Evolutionary conservation across 2,797 vertebrate species (phyloP).

Genomic region (Tokudaia tokunoshimensis): DNA sequence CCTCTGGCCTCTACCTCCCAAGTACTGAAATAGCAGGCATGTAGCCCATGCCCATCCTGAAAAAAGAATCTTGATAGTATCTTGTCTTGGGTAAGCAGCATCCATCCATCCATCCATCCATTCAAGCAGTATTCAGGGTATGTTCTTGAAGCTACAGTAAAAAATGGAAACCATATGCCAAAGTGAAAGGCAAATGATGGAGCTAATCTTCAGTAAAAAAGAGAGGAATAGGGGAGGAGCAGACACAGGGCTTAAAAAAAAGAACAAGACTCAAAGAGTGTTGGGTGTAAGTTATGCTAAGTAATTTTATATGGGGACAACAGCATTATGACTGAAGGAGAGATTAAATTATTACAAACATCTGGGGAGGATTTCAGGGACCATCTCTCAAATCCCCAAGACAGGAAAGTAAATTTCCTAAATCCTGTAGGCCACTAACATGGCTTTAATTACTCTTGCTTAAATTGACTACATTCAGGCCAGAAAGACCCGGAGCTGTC

Average conservation of each 20-base stretch:
- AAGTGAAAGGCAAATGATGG: not conserved
- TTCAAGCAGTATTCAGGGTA: not conserved
- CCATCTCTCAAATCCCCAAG: not conserved
- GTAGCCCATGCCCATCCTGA: not conserved
- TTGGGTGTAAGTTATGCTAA: not conserved
- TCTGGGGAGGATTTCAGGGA: not conserved
- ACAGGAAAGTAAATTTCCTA: not conserved
- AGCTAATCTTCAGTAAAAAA: not conserved
- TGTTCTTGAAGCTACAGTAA: not conserved
- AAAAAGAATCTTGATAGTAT: not conserved
- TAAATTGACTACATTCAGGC: constrained; percentile 18
- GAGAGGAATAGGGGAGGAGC: not conserved
- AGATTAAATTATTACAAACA: not conserved
- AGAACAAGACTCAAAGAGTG: not conserved
- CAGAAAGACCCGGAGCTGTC: not conserved
- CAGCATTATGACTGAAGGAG: not conserved
- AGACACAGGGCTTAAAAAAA: not conserved
- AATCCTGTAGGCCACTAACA: not conserved
- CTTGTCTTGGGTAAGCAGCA: not conserved
- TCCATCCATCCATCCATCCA: not conserved
- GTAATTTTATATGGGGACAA: not conserved
- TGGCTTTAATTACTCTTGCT: not conserved
- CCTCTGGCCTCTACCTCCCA: not conserved
- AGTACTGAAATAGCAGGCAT: not conserved
- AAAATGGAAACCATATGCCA: not conserved